Evolutionary conservation across 2,113 vertebrate genomes (phyloP).

Genomic region (Glaucidium brasilianum): DNA sequence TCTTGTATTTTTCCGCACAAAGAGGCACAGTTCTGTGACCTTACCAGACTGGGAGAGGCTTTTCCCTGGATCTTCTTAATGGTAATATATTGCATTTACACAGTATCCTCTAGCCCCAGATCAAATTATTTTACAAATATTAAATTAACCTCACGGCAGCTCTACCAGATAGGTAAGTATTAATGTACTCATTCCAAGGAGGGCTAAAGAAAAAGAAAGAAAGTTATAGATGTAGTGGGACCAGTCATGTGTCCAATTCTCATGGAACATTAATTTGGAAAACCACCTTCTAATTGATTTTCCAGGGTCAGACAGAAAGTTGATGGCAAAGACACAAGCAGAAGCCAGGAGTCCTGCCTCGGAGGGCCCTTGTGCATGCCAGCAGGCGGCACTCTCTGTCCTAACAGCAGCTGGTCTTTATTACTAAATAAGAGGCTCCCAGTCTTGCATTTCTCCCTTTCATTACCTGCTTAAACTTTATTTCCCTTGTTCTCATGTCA

Average conservation of each 20-base stretch:
- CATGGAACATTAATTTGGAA: not conserved
- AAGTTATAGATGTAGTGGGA: not conserved
- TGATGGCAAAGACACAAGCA: not conserved
- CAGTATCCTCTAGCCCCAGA: not conserved
- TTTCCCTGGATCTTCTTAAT: not conserved
- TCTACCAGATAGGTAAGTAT: not conserved
- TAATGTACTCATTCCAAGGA: not conserved
- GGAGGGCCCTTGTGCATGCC: not conserved
- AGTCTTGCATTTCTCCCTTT: not conserved
- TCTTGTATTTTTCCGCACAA: not conserved
- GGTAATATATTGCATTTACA: not conserved
- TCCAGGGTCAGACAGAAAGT: not conserved
- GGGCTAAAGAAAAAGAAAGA: not conserved
- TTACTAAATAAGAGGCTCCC: not conserved
- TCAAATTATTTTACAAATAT: not conserved
- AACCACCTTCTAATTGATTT: not conserved
- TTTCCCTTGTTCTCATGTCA: not conserved
- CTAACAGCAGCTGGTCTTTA: not conserved
- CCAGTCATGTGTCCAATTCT: not conserved
- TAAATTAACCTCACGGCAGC: not conserved
- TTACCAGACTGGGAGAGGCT: not conserved
- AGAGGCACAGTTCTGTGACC: not conserved
- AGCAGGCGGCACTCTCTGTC: slow-evolving; percentile 14
- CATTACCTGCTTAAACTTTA: not conserved
- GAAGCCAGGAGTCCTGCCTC: not conserved